A percentile compares a stretch with the other conserved stretches of the same genome.
phyloP scores from a whole-genome alignment of 64 coral and sea anemone genomes.

The Cladopsammia gracilis region DNA sequence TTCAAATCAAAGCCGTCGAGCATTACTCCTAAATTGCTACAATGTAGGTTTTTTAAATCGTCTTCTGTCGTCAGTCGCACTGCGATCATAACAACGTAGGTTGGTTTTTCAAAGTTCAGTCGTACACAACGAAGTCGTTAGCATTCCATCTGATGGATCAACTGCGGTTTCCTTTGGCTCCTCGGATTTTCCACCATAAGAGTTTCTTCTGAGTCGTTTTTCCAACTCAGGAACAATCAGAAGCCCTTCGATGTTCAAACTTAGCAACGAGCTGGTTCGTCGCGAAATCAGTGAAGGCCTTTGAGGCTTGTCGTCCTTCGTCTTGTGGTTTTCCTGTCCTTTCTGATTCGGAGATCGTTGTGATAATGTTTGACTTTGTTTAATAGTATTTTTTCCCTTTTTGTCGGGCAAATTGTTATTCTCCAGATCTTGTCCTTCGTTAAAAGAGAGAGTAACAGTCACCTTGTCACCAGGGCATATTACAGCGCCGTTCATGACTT shows the following conservation, averaged over 20 bases:
- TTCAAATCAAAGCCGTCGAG: no score
- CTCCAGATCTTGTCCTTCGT: neutral
- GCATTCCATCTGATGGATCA: constrained; percentile 40
- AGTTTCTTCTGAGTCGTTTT: constrained; percentile 24
- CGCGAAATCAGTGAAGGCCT: neutral
- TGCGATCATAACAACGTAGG: no score
- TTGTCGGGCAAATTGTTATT: neutral
- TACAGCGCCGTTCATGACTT: constrained; percentile 18
- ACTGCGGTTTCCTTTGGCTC: constrained; percentile 1
- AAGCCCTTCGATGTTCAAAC: constrained; percentile 25
- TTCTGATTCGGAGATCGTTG: neutral
- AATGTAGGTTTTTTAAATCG: no score
- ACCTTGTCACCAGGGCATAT: constrained; percentile 26
- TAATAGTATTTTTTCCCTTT: neutral
- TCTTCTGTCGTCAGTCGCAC: no score
- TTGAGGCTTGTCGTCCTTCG: neutral
- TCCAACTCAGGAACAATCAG: constrained; percentile 45
- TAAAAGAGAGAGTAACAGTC: neutral
- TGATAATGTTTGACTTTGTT: neutral
- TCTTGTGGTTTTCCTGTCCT: neutral
- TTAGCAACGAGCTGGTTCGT: constrained; percentile 28
- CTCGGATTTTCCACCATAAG: neutral
- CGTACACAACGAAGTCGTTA: constrained; percentile 34
- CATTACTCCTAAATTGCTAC: no score
- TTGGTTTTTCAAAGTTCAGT: constrained; percentile 19